phyloP scores from a whole-genome alignment of 2,113 vertebrate species.

The Numida meleagris region DNA sequence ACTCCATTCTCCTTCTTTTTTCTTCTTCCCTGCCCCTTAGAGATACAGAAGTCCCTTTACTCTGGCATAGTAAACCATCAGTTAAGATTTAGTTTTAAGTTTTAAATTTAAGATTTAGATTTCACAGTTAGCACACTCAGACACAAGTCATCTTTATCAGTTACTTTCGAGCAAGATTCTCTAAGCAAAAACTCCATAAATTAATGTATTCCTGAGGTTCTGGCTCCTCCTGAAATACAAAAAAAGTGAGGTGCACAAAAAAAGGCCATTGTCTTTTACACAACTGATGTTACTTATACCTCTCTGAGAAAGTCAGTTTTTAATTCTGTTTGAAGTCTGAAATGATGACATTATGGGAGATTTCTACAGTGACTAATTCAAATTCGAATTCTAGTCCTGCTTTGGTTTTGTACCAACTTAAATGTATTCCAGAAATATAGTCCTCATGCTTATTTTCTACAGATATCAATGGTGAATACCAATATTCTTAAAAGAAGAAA shows the following conservation, averaged over 20 bases:
- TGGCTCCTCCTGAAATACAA: not conserved
- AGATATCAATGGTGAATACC: not conserved
- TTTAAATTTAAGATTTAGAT: too few species aligned
- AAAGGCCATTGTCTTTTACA: not conserved
- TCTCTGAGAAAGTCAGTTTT: not conserved
- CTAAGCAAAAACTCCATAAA: not conserved
- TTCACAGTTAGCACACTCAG: not conserved
- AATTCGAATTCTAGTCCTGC: not conserved
- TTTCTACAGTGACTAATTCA: not conserved
- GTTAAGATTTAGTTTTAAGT: slow-evolving; percentile 14
- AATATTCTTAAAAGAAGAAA: not conserved
- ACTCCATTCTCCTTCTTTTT: not conserved
- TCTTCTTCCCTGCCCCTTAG: not conserved
- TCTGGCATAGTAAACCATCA: not conserved
- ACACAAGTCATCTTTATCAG: not conserved
- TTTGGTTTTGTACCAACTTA: not conserved
- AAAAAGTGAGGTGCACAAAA: not conserved
- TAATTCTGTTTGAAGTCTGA: not conserved
- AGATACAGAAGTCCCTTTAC: not conserved
- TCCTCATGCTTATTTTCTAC: not conserved
- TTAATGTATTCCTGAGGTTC: not conserved
- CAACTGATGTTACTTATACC: not conserved
- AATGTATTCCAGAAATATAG: not conserved
- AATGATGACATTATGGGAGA: not conserved
- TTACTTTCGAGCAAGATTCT: not conserved